These are phyloP conservation scores for Cyprinus carpio DNA, from an alignment of 2,113 vertebrate genomes.

Conservation along the genomic window DNA sequence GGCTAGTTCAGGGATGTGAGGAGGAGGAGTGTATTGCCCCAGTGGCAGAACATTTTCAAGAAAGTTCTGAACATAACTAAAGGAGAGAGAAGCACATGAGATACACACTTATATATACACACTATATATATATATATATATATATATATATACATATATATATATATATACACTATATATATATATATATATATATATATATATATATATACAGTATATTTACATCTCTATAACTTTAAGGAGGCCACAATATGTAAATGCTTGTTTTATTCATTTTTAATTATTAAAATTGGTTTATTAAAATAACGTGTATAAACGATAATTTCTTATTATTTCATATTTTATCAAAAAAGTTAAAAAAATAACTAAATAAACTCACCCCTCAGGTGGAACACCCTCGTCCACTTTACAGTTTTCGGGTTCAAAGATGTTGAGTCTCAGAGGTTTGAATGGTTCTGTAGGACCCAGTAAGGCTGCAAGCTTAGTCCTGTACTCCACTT, in stretches of 20 bases:
- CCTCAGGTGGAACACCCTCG: conserved; percentile 76
- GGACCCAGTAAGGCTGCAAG: conserved; percentile 81
- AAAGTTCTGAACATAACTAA: conserved; percentile 49
- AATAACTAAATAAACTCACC: conserved; percentile 76
- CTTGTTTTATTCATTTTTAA: not conserved
- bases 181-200: no score
- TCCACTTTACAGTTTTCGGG: conserved; percentile 57
- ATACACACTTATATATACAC: no score
- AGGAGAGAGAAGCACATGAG: not conserved
- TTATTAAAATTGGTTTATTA: no score
- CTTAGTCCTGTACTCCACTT: conserved; percentile 68
- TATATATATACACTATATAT: no score
- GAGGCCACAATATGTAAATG: not conserved
- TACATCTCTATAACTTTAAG: not conserved
- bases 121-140: no score
- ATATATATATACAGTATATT: no score
- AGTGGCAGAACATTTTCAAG: conserved; percentile 42
- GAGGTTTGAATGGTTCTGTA: conserved; percentile 72
- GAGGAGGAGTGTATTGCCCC: not conserved
- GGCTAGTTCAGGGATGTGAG: conserved; percentile 54
- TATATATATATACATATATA: no score
- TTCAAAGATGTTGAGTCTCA: conserved; percentile 56
- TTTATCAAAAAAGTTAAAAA: no score
- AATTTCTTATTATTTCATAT: not conserved
- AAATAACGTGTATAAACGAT: not conserved